Percentiles rank a stretch among this genome's conserved stretches.
These are phyloP conservation scores for Cacatua alba DNA, from an alignment of 2,113 vertebrate genomes.

Conservation along the genomic window DNA sequence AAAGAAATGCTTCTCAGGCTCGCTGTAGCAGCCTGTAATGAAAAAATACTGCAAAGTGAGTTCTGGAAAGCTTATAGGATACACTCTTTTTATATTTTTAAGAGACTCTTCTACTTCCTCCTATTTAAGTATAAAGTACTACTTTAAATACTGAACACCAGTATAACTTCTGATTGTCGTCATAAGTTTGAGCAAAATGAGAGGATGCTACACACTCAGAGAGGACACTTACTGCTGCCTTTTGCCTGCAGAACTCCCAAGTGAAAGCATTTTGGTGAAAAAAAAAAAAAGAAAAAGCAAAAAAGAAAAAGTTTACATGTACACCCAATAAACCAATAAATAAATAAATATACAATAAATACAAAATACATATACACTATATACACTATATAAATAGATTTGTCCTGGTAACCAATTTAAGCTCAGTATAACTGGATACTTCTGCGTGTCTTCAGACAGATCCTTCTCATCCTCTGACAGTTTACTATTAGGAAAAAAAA, in stretches of 20 bases:
- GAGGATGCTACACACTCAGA: neutral
- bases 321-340: neutral
- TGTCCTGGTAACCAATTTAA: neutral
- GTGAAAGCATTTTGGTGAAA: neutral
- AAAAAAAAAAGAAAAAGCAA: neutral
- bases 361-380: neutral
- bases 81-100: neutral
- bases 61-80: neutral
- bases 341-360: neutral
- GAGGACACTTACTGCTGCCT: neutral
- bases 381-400: neutral
- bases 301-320: neutral
- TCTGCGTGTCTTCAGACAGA: neutral
- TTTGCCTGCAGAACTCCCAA: neutral
- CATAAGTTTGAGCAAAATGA: neutral
- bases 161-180: neutral
- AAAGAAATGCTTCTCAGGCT: neutral
- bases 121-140: neutral
- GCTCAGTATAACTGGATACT: neutral
- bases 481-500: neutral
- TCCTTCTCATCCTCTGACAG: neutral
- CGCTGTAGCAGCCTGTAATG: neutral
- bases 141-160: neutral
- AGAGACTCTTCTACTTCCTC: neutral
- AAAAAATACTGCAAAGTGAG: neutral